Percentiles rank a stretch among this genome's conserved stretches.
phyloP scores from a whole-genome alignment of 2,113 vertebrate genomes.

The Mus pahari region DNA sequence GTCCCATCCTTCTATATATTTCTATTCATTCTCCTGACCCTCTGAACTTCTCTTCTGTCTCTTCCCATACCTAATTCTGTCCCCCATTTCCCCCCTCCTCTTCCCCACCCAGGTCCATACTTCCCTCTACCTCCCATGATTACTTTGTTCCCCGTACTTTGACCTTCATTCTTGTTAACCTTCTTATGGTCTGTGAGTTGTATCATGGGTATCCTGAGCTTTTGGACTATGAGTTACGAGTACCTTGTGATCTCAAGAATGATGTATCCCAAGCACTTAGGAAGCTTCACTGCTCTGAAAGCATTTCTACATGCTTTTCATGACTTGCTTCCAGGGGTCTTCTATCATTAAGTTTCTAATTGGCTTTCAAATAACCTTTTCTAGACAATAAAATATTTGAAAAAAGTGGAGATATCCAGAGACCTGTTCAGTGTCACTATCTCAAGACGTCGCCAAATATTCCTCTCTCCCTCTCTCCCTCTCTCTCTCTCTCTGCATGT shows the following conservation, averaged over 20 bases:
- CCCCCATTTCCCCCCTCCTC: no score
- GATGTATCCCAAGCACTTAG: background rate
- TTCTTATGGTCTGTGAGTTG: no score
- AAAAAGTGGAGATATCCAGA: background rate
- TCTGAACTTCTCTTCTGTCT: no score
- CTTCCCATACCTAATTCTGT: no score
- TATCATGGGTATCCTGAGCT: no score
- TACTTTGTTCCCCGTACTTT: no score
- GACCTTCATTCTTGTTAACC: no score
- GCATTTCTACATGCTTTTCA: background rate
- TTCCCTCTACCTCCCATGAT: no score
- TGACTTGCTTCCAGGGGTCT: background rate
- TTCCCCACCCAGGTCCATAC: no score
- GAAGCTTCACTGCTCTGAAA: background rate
- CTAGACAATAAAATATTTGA: background rate
- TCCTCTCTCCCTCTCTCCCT: background rate
- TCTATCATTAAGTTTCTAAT: conserved; percentile 20
- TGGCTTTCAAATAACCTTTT: background rate
- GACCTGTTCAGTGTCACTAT: background rate
- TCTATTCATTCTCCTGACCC: no score
- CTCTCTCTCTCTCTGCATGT: background rate
- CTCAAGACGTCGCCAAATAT: background rate
- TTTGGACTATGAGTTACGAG: background rate
- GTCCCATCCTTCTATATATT: no score
- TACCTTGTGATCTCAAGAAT: background rate